Evolutionary conservation across 2,888 invertebrate genomes (phyloP).

Genomic region (Coelopa pilipes): DNA sequence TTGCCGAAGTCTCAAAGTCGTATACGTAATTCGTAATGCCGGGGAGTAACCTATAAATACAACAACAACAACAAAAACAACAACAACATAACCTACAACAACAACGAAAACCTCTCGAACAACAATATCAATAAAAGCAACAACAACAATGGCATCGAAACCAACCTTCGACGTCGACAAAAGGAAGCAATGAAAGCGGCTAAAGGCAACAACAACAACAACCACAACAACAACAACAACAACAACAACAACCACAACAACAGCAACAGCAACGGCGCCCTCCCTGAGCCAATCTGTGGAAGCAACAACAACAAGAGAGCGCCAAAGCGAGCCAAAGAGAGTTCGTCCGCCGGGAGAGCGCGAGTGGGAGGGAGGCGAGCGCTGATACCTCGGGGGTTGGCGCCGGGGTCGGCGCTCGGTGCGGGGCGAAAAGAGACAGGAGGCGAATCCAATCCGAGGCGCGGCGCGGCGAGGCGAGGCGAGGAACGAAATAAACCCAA

Average conservation of each 20-base stretch:
- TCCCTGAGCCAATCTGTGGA: conserved; percentile 13
- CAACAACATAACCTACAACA: too few species aligned
- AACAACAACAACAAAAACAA: too few species aligned
- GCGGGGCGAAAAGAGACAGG: too few species aligned
- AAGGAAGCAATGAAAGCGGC: background rate
- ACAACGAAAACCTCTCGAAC: too few species aligned
- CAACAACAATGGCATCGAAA: too few species aligned
- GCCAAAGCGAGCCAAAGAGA: conserved; percentile 7
- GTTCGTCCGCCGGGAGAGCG: background rate
- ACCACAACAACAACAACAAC: background rate
- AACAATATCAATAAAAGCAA: too few species aligned
- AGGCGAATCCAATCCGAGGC: background rate
- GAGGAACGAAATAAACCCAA: conserved; percentile 22
- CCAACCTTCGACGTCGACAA: background rate
- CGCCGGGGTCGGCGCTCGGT: too few species aligned
- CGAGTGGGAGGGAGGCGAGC: too few species aligned
- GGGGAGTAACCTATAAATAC: too few species aligned
- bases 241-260: background rate
- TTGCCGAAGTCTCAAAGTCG: too few species aligned
- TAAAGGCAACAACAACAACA: background rate
- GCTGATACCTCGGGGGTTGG: background rate
- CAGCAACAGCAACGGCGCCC: background rate
- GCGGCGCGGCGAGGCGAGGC: background rate
- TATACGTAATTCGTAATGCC: too few species aligned
- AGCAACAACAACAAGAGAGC: background rate